Evolutionary conservation across 2,113 vertebrate genomes (phyloP).

Genomic region (Cyanoderma ruficeps): DNA sequence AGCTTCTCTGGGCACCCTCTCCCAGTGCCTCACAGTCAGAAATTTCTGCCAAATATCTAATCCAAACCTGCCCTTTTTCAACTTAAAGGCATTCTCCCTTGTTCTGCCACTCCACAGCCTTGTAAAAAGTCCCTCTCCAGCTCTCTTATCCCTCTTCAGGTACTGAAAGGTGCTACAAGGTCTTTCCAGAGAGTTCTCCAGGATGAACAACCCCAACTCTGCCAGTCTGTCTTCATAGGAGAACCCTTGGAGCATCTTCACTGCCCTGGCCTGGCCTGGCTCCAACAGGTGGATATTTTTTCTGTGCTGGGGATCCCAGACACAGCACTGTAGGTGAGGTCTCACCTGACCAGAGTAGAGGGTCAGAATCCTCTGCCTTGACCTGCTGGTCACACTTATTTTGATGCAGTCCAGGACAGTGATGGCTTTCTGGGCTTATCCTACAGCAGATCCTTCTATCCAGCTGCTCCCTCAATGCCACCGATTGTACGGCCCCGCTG

Average conservation of each 20-base stretch:
- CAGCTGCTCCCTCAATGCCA: neutral
- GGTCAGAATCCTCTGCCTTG: neutral
- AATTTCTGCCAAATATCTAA: neutral
- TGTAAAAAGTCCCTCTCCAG: neutral
- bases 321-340: neutral
- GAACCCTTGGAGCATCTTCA: neutral
- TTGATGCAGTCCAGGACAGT: neutral
- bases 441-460: neutral
- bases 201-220: neutral
- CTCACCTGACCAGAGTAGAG: neutral
- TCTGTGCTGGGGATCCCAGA: neutral
- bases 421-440: neutral
- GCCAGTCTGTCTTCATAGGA: neutral
- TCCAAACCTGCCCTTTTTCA: neutral
- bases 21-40: neutral
- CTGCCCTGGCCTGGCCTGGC: neutral
- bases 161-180: neutral
- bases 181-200: neutral
- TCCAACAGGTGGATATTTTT: fast-evolving
- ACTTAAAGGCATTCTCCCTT: neutral
- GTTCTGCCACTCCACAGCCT: neutral
- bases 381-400: neutral
- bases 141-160: neutral
- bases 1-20: neutral
- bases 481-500: fast-evolving